These are phyloP conservation scores for Peromyscus nudipes DNA, from an alignment of 2,797 vertebrate species.

Conservation along the genomic window DNA sequence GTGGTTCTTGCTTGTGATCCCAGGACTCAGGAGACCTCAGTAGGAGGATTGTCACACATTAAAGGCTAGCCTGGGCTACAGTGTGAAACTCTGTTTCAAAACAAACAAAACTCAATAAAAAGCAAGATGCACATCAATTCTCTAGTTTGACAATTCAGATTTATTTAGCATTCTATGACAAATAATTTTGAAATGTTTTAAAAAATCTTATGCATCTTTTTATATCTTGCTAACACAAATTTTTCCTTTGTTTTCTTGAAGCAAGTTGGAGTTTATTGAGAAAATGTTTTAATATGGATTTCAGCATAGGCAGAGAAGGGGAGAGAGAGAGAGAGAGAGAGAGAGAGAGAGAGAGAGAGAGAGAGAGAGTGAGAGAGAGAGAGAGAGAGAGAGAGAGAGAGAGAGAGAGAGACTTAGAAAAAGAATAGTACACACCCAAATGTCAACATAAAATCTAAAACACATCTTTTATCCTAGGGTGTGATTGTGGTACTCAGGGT, in stretches of 20 bases:
- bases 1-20: not conserved
- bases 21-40: not conserved
- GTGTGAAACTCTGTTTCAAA: not conserved
- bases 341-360: not conserved
- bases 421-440: not conserved
- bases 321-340: not conserved
- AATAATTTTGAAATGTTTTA: slow-evolving; percentile 46
- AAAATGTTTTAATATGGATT: not conserved
- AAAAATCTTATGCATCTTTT: not conserved
- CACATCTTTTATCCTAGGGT: slow-evolving; percentile 43
- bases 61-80: not conserved
- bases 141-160: not conserved
- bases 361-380: not conserved
- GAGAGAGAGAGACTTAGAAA: not conserved
- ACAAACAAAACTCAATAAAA: not conserved
- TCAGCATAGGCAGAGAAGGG: not conserved
- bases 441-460: slow-evolving; percentile 10
- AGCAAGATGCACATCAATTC: not conserved
- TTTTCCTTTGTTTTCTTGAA: slow-evolving; percentile 7
- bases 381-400: not conserved
- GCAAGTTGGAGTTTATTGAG: not conserved
- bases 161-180: slow-evolving; percentile 14
- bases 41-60: not conserved
- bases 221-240: not conserved
- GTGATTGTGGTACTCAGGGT: not conserved